A percentile compares a stretch with the other conserved stretches of the same genome.
phyloP scores from a whole-genome alignment of 2,113 vertebrate genomes.

The Ellobius talpinus region DNA sequence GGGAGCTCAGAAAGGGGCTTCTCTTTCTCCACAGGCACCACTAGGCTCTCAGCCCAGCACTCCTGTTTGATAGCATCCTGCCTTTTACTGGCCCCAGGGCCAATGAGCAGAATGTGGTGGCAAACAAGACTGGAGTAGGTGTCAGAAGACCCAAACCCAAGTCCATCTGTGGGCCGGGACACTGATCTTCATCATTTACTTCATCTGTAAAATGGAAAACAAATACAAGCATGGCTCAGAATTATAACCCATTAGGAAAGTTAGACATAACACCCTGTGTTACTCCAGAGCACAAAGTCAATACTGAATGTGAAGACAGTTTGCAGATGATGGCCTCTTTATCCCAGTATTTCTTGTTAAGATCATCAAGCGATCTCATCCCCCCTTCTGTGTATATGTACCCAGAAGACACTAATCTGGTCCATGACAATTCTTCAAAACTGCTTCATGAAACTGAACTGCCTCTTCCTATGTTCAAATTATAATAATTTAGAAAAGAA shows the following conservation, averaged over 20 bases:
- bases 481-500: neutral
- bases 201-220: neutral
- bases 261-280: neutral
- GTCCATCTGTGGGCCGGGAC: neutral
- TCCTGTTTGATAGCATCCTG: neutral
- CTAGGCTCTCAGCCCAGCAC: too few relatives aligned
- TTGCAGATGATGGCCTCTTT: neutral
- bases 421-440: neutral
- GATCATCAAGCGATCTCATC: neutral
- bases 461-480: too few relatives aligned
- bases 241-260: neutral
- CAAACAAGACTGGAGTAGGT: rapidly evolving
- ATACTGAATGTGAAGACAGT: neutral
- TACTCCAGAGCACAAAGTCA: neutral
- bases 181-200: neutral
- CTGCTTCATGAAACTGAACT: neutral
- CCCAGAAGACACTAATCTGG: neutral
- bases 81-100: neutral
- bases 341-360: neutral
- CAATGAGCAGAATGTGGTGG: neutral
- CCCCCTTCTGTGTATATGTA: neutral
- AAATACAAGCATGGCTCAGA: neutral
- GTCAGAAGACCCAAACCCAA: neutral
- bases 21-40: neutral
- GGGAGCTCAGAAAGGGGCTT: neutral